Percentiles rank a stretch among this genome's conserved stretches.
These are phyloP conservation scores for Pissodes strobi DNA, from an alignment of 1,140 invertebrate genomes.

Conservation along the genomic window DNA sequence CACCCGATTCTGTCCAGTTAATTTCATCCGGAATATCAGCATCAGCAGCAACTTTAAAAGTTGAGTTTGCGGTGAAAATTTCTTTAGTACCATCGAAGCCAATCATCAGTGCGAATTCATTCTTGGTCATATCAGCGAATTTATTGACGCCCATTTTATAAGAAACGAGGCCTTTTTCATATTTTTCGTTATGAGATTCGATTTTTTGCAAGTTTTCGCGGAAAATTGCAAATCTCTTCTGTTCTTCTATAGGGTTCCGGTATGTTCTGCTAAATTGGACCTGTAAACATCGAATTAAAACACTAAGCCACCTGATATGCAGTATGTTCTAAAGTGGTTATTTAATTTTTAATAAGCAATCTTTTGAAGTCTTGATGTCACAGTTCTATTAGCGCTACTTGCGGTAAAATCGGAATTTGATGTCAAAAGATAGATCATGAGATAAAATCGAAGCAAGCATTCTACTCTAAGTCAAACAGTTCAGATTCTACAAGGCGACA, in stretches of 20 bases:
- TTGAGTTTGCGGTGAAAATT: not conserved
- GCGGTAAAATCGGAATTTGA: no score
- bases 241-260: conserved; percentile 1
- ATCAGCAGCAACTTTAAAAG: not conserved
- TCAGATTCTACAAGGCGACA: no score
- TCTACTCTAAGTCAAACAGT: no score
- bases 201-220: conserved; percentile 18
- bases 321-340: no score
- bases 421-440: no score
- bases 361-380: no score
- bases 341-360: no score
- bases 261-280: conserved; percentile 14
- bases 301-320: no score
- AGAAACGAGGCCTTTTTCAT: conserved; percentile 64
- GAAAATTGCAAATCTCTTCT: conserved; percentile 19
- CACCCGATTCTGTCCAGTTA: conserved; percentile 43
- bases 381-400: no score
- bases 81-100: not conserved
- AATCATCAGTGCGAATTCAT: conserved; percentile 67
- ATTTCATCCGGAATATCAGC: conserved; percentile 35
- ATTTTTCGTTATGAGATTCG: conserved; percentile 56
- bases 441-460: no score
- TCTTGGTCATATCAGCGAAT: conserved; percentile 81
- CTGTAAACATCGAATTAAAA: not conserved
- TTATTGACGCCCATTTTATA: conserved; percentile 77